Base-by-base conservation (phyloP, 2,888 invertebrate genomes). In the Onchidella celtica region DNA sequence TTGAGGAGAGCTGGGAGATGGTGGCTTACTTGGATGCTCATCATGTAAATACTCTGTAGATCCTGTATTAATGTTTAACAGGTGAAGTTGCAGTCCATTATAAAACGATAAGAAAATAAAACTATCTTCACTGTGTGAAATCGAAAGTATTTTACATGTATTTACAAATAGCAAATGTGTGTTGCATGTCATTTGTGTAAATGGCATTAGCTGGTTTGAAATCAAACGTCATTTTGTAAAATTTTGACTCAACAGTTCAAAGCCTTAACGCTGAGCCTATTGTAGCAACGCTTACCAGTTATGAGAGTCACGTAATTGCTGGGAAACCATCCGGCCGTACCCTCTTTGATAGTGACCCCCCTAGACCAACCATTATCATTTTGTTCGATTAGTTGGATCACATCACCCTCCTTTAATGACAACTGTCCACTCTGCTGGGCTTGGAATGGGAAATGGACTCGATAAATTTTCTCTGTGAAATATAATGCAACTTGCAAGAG, bases 361-460 rank as follows among this genome's bases (percentile, higher is more conserved):
- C 89, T 85, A 90, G 91, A 91, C 92, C 92, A 92, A 21, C 92
- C 92, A 81, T 88, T 90, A n/a, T 88, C 88, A 55, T 86, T 87
- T 70, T 83, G 88, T 63, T 91, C 88, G n/a, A 86, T 66, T n/a
- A 91, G 89, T 17, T 82, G 82, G 2, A 92, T 85, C 3, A 87
- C 76, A 75, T 92, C 91, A 32, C 90, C 91, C 55, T 86, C 84
- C 21, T 84, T 84, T n/a, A 92, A 82, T 9, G 86, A 73, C 55
- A 92, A 81, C 80, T 91, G 90, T n/a, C 85, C 85, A 2, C 88
- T 87, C 55, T 86, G 82, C 63, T 85, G 85, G 3, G 85, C 88
- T 32, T 85, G 83, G 81, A 86, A 90, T 32, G 86, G 86, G 82
- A 86, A 88, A 63, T 89, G 75, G 2, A 85, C 89, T 59, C 84